A percentile compares a stretch with the other conserved stretches of the same genome.
Conservation (phyloP, 1,140 invertebrate species). For the Asobara japonica region DNA sequence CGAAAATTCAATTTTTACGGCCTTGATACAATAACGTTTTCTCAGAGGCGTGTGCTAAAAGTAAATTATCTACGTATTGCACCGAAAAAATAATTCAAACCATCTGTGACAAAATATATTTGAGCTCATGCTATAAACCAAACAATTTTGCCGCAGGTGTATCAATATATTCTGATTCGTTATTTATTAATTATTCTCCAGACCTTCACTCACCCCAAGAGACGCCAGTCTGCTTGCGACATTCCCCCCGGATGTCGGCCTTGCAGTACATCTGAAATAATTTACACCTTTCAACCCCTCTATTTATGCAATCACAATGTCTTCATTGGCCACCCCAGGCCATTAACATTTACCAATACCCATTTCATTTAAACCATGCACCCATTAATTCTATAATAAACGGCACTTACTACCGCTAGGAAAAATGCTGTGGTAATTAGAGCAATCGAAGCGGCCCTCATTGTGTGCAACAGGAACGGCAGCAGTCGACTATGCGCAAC, state of each 20-base stretch:
- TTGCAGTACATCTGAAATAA: constrained; percentile 18
- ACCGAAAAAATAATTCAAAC: too few species aligned
- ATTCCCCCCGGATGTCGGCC: constrained; percentile 27
- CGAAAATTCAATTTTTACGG: too few species aligned
- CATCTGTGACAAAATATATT: too few species aligned
- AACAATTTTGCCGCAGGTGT: too few species aligned
- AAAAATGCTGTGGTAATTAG: neutral
- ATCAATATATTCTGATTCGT: too few species aligned
- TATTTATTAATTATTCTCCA: neutral
- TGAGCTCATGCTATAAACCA: too few species aligned
- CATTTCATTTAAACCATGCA: neutral
- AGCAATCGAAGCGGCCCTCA: neutral
- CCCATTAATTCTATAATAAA: neutral
- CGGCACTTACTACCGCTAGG: neutral
- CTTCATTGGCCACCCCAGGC: too few species aligned
- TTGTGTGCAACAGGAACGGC: neutral
- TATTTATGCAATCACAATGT: too few species aligned
- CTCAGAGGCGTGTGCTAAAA: too few species aligned
- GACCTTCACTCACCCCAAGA: constrained; percentile 24
- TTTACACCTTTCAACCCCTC: neutral
- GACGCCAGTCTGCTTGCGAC: constrained; percentile 29
- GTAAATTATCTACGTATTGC: too few species aligned
- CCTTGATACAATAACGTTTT: too few species aligned
- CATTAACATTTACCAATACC: neutral
- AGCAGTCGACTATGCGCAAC: neutral